Evolutionary conservation across 2,797 vertebrate species (phyloP).

Genomic region (Chelidonichthys spinosus): DNA sequence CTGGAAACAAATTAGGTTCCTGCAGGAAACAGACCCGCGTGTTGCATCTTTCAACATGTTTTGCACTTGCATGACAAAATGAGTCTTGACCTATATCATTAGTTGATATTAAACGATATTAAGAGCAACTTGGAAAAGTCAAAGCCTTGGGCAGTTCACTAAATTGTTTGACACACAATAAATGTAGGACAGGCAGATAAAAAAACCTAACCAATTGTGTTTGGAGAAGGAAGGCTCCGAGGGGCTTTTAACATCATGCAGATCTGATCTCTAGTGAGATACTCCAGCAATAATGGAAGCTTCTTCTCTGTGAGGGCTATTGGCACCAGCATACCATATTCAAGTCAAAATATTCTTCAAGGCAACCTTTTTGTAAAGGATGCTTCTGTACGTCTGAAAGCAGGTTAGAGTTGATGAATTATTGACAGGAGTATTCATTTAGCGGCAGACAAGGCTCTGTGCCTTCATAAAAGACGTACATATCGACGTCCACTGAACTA

Average conservation of each 20-base stretch:
- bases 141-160: conserved; percentile 86
- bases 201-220: conserved; percentile 75
- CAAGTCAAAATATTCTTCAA: conserved; percentile 16
- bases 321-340: not conserved
- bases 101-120: conserved; percentile 84
- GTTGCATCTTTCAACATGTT: conserved; percentile 69
- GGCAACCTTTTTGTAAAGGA: conserved; percentile 43
- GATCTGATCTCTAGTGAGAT: conserved; percentile 64
- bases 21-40: conserved; percentile 23
- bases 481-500: conserved; percentile 23
- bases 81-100: conserved; percentile 84
- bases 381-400: conserved; percentile 28
- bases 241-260: conserved; percentile 53
- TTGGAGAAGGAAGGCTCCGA: conserved; percentile 64
- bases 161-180: conserved; percentile 88
- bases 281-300: conserved; percentile 60
- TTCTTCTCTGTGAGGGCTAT: conserved; percentile 12
- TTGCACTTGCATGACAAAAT: conserved; percentile 71
- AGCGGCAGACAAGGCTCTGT: conserved; percentile 18
- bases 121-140: conserved; percentile 83
- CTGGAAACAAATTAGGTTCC: conserved; percentile 10
- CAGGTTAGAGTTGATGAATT: conserved; percentile 54
- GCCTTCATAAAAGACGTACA: conserved; percentile 23
- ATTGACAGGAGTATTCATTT: conserved; percentile 39
- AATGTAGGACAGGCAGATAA: conserved; percentile 85